phyloP scores from a whole-genome alignment of 2,113 vertebrate genomes.

The Ovibos moschatus region DNA sequence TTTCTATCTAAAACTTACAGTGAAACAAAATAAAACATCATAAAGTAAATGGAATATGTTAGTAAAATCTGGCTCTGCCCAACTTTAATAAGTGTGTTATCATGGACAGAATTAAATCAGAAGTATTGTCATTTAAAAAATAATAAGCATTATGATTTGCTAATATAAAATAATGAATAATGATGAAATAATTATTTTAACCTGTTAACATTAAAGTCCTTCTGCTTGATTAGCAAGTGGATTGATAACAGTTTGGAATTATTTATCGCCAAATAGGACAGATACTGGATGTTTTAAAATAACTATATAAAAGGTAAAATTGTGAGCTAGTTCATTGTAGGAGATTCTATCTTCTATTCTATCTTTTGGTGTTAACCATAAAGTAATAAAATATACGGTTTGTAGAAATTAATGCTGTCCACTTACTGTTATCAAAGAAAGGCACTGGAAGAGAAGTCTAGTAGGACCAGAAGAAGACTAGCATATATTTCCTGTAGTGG shows the following conservation, averaged over 20 bases:
- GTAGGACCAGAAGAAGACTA: neutral
- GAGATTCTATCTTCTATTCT: neutral
- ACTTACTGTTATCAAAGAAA: neutral
- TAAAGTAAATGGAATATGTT: neutral
- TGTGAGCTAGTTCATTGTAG: neutral
- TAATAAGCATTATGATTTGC: neutral
- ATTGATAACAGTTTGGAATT: neutral
- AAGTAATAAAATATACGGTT: neutral
- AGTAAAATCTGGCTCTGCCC: neutral
- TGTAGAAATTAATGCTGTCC: neutral
- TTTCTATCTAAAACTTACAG: neutral
- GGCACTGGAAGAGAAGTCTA: neutral
- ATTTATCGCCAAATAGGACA: neutral
- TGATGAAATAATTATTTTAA: neutral
- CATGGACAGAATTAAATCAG: neutral
- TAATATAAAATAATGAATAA: neutral
- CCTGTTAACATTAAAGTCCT: neutral
- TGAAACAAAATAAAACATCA: neutral
- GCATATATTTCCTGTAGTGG: neutral
- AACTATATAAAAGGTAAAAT: neutral
- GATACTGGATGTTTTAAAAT: neutral
- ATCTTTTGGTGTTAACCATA: neutral
- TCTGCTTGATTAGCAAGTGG: neutral
- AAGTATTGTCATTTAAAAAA: neutral
- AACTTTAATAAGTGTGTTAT: neutral